Base-by-base conservation (phyloP, 2,113 vertebrate genomes). In the Holacanthus passer region DNA sequence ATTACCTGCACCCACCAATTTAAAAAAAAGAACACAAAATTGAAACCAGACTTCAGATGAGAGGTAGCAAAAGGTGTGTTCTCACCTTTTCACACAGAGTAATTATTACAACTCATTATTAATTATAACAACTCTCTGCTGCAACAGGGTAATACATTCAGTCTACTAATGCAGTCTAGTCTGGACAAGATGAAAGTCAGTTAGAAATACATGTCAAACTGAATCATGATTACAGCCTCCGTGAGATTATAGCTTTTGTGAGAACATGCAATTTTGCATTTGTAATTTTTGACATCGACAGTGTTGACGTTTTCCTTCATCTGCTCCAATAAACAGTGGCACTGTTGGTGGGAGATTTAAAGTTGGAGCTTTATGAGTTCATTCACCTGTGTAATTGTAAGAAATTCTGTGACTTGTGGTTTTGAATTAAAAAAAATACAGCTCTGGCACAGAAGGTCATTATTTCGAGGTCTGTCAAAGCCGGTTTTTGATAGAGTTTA, bases 1-100 rank as follows among this genome's bases (percentile, higher is more conserved):
- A 35, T 69, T 31, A 19, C 63, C 50, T 55, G 75, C 56, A 65
- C 29, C 60, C 22, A 77, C 76, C 32, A 29, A 60, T 83, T 58
- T 79, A 82, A 76, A 79, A 37, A n/a, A 69, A 47, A 4, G 32
- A 67, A 71, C 56, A 77, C 50, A 59, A 70, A 86, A 91, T 83
- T 69, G 6, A 64, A 58, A 8, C 32, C 41, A 71, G 41, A 62
- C 29, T 66, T 45, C n/a, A 63, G 41, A 79, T 77, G 59, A 74
- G 45, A 69, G 39, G 22, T 32, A 72, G 62, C 50, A 31, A 79
- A 60, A 60, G 56, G 63, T 17, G 22, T 0, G 4, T 64, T 78
- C 70, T 16, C 52, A 24, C 41, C 29, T 72, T 67, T 75, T 70
- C 65, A 70, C 65, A 70, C 16, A 35, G 77, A 56, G 77, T 63